Evolutionary conservation across 2,888 invertebrate genomes (phyloP), one percentile per base, ranked within the genome.

Genomic region (Phaedon cochleariae): DNA sequence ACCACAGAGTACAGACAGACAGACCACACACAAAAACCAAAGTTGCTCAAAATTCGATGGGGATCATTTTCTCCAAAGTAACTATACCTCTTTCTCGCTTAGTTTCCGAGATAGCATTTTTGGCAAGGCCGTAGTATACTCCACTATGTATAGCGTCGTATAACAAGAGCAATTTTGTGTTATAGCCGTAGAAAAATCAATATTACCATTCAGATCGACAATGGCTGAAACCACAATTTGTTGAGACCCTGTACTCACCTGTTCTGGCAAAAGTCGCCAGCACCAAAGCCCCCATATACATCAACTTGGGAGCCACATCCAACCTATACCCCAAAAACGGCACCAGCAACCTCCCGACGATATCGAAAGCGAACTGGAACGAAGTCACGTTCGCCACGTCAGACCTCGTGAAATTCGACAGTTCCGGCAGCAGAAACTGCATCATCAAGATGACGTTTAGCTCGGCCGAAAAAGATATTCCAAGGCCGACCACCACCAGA

Each of bases 381-480:
- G 84, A 83, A 65, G 83, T 78, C 7, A 82, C 77, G 3, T 75
- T 77, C 0, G 84, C 85, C 2, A 85, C 77, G 17, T 81, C 78
- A 1, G 74, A 67, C 52, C 76, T 73, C 2, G 73, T 70, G 51
- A 85, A 81, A 0, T 74, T 71, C 0, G 83, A 78, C 21, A 85
- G 74, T 65, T 82, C 81, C 2, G 79, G 73, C 17, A 86, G 73
- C 21, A 86, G 82, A 64, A 85, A 85, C 22, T 85, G 85, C 41
- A 82, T 81, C 82, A 85, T 84, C 15, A 85, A 69, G 59, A 84
- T 81, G 49, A 85, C 84, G 73, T 86, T 86, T 2, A 84, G 75
- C 71, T 86, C 86, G 1, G 85, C 81, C 18, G 84, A 85, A 63
- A 84, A 85, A 21, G 82, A 84, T 17, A 86, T 69, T n/a, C 84